Evolutionary conservation across 1,140 invertebrate species (phyloP), one percentile per base, ranked within the genome.

Genomic region (Aphidius gifuensis): DNA sequence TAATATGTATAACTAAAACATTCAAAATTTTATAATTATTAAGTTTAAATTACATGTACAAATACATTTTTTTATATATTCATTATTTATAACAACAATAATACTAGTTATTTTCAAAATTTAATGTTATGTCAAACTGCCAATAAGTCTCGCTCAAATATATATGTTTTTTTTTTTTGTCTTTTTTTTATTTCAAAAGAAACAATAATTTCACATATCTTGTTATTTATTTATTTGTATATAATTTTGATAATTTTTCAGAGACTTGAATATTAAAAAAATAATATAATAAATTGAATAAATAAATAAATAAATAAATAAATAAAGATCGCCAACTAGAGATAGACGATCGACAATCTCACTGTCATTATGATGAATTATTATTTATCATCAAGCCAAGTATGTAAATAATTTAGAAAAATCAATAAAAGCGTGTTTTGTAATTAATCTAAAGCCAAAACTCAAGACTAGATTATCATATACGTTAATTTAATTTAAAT

Each of bases 361-460:
- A 47, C 5, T 47, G 56, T 61, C 66, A 68, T 72, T 65, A 60
- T 45, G 43, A 9, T 42, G 48, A 23, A 50, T 60, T 40, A 47
- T 59, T 48, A 9, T 39, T 48, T 39, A 23, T 59, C 23, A 32
- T 32, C 23, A 32, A 32, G 23, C 23, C 23, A 32, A 4, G 2
- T 32, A 3, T 43, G 16, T 43, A 61, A 44, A 43, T 44, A 53
- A 44, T 53, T 43, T 32, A 53, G 59, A 43, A 11, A 21, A 43
- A 40, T 46, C 53, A 65, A 42, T 65, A 53, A 69, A 61, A 49
- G 61, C 44, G 49, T 72, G 68, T 73, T 72, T 74, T 72, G 62
- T 71, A 71, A 70, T 58, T 68, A 66, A 54, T 67, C 62, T 62
- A 62, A 62, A 73, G 73, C 73, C 73, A 74, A 74, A 73, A 73